These are phyloP conservation scores for Cherax quadricarinatus DNA, from an alignment of 1,140 invertebrate genomes.

Conservation along the genomic window DNA sequence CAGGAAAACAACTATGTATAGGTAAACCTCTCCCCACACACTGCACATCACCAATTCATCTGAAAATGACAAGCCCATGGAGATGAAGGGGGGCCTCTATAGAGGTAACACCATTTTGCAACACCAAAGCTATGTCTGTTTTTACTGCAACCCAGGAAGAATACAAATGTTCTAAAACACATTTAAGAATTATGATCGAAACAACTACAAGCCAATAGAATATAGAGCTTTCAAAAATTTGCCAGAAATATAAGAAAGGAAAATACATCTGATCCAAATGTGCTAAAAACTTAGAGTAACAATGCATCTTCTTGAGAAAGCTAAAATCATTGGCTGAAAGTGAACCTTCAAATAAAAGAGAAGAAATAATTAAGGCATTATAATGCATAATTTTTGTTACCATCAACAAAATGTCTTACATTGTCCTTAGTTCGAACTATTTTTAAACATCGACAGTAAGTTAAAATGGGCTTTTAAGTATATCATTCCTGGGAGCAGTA, in stretches of 20 bases:
- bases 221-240: no score
- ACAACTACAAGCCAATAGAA: neutral
- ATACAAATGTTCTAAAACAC: no score
- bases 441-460: no score
- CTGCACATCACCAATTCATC: neutral
- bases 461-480: no score
- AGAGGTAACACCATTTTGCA: neutral
- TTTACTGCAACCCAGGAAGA: neutral
- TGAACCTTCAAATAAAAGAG: neutral
- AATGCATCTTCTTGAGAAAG: neutral
- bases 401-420: no score
- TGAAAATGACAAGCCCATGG: neutral
- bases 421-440: no score
- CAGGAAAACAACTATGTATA: conserved; percentile 15
- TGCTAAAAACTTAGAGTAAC: neutral
- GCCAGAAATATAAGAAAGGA: neutral
- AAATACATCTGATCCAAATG: neutral
- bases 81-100: neutral
- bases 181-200: neutral
- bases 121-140: neutral
- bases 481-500: no score
- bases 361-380: no score
- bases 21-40: conserved; percentile 21
- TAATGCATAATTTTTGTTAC: no score
- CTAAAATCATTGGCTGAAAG: neutral